Evolutionary conservation across 2,888 invertebrate species (phyloP), one percentile per base, ranked within the genome.

Genomic region (Campoplex capitator): DNA sequence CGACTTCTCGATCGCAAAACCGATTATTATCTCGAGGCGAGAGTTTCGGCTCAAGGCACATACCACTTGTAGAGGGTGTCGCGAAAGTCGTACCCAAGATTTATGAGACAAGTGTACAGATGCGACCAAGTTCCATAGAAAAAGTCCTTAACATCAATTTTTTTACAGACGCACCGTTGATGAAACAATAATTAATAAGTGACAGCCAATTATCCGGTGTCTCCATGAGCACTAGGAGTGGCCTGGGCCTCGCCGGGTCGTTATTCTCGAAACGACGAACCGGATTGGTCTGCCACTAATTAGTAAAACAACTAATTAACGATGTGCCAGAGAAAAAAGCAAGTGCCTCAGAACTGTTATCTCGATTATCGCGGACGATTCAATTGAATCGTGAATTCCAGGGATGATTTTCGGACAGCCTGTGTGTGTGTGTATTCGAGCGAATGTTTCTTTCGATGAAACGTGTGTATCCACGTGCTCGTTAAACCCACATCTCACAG

Each of bases 21-120:
- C 87, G 87, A 87, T 87, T 79, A 87, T 87, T 87, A 87, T 87
- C 84, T 83, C 78, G 75, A 75, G 87, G 87, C 84, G 84, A 87
- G 87, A 87, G 65, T 84, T 84, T 84, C 71, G 82, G 84, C 87
- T 75, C 54, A 70, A 56, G 84, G 84, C 78, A 23, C 67, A 79
- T 79, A 23, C 4, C 42, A 23, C 13, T 3, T 45, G 23, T 70
- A 78, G 32, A 62, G 62, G 62, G 23, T 32, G 62, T 62, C 62
- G 32, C 32, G 7, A 62, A 62, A 32, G 62, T 62, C 32, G 8
- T 11, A 13, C 6, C 16, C 32, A 9, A 28, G 16, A 62, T 16
- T 32, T 13, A 28, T 3, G 0, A 23, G 11, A 56, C 28, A 13
- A 58, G 13, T 58, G 3, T 11, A 58, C 38, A 3, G 38, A 6